Evolutionary conservation across 2,888 invertebrate species (phyloP), one percentile per base, ranked within the genome.

Genomic region (Acrobasis suavella): DNA sequence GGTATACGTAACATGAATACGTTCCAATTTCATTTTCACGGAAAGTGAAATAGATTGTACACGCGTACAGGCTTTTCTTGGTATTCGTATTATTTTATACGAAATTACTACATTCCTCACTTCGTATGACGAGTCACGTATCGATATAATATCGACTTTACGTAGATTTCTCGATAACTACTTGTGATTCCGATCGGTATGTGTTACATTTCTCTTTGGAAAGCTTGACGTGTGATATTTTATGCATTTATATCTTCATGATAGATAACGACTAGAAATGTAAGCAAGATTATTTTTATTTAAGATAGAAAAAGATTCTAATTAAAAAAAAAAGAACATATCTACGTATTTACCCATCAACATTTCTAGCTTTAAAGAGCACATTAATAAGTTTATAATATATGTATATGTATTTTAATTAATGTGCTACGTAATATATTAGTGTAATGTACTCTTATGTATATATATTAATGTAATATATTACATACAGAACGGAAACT

Each of bases 81-180:
- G 15, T 60, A 50, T 50, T 60, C 50, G 32, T 50, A 39, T 50
- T 46, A 22, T 37, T 5, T 39, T n/a, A 39, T 42, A 42, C 17
- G 22, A 56, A 56, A 56, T 56, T 22, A 46, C 56, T 17, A 22
- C 56, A 56, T 56, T 56, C 42, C 56, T 56, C 17, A 42, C 56
- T 42, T 46, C 15, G 56, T 42, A 16, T 56, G 56, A 56, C 56
- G 56, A 56, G 42, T 56, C 56, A 56, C 56, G 56, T 56, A 56
- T 56, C 42, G 15, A 56, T 56, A 56, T 56, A 56, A 56, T 56
- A 56, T 56, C 56, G 56, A 56, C 56, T 56, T 56, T 56, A 56
- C 56, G 56, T 56, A 56, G 56, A 56, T 56, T 56, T 56, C 56
- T 56, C 56, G 42, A 56, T 56, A 56, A 56, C 56, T 56, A 42